Evolutionary conservation across 2,888 invertebrate species (phyloP).

Genomic region (Apamea crenata): DNA sequence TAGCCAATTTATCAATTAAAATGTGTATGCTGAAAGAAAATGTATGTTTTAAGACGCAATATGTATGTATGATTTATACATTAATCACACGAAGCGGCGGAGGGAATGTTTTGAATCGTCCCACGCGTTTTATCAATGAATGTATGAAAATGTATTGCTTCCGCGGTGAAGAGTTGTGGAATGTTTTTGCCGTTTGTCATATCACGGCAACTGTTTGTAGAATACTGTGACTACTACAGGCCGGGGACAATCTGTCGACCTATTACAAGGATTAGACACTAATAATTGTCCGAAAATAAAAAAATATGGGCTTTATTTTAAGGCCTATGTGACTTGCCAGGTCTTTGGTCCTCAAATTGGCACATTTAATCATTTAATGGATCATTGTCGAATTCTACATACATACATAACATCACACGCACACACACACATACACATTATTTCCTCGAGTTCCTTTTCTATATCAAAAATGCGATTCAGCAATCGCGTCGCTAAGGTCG

Average conservation of each 20-base stretch:
- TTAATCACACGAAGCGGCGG: slow-evolving; percentile 32
- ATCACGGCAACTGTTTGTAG: neutral
- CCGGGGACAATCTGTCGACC: no score
- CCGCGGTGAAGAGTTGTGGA: neutral
- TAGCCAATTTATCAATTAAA: slow-evolving; percentile 60
- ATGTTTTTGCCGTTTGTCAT: slow-evolving; percentile 28
- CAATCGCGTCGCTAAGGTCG: no score
- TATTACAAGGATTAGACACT: neutral
- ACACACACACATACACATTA: no score
- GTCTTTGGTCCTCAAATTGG: neutral
- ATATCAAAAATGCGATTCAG: no score
- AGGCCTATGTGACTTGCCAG: neutral
- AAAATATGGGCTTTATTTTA: neutral
- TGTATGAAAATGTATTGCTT: slow-evolving; percentile 42
- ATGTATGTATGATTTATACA: slow-evolving; percentile 37
- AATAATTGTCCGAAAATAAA: neutral
- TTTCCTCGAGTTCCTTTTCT: no score
- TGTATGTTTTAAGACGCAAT: slow-evolving; percentile 37
- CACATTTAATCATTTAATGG: neutral
- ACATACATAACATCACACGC: no score
- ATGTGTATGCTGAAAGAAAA: slow-evolving; percentile 45
- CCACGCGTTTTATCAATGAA: slow-evolving; percentile 48
- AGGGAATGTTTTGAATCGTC: slow-evolving; percentile 30
- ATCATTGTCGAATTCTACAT: neutral
- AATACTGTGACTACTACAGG: neutral